phyloP scores from a whole-genome alignment of 1,140 invertebrate genomes.

The Orchesella cincta region DNA sequence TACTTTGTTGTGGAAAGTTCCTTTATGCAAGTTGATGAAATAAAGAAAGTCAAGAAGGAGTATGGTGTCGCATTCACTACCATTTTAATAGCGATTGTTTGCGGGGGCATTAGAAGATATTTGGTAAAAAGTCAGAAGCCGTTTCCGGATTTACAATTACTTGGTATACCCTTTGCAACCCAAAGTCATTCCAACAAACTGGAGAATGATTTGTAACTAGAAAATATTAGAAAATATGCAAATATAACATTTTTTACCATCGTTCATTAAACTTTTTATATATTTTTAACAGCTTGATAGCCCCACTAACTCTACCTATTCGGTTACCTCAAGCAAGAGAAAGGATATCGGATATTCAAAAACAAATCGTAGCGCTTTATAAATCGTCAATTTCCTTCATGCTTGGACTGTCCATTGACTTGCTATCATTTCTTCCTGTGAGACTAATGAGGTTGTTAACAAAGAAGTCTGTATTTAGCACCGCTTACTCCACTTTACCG shows the following conservation, averaged over 20 bases:
- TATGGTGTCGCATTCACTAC: neutral
- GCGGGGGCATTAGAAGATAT: neutral
- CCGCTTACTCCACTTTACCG: neutral
- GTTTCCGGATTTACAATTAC: neutral
- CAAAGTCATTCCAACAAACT: neutral
- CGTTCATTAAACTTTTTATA: neutral
- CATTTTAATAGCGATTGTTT: neutral
- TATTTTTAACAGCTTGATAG: neutral
- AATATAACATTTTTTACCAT: neutral
- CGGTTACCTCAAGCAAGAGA: neutral
- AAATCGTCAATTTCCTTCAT: neutral
- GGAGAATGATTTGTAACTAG: neutral
- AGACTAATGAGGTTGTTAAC: neutral
- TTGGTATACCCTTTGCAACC: neutral
- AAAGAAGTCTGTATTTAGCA: slow-evolving; percentile 1
- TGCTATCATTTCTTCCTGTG: neutral
- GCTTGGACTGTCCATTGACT: neutral
- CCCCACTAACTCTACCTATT: neutral
- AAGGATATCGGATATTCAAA: neutral
- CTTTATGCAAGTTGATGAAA: neutral
- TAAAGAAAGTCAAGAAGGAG: neutral
- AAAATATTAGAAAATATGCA: neutral
- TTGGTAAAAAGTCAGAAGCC: neutral
- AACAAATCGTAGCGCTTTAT: neutral
- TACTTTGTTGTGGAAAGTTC: neutral